These are phyloP conservation scores for Zygogramma bicolorata DNA, from an alignment of 2,888 invertebrate genomes.

Conservation along the genomic window DNA sequence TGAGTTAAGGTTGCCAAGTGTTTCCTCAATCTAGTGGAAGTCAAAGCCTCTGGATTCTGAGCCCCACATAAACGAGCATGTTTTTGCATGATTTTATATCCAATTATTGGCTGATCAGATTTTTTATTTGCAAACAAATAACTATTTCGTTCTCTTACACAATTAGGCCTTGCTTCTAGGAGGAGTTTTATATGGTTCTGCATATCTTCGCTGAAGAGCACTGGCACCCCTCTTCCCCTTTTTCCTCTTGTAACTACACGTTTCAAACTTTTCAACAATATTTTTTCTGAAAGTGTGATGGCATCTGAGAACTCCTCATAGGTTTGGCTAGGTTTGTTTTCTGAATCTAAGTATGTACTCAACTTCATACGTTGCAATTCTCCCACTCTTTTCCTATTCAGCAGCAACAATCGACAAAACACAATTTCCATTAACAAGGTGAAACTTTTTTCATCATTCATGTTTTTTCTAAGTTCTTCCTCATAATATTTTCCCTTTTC, in stretches of 20 bases:
- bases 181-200: conserved; percentile 44
- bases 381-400: conserved; percentile 51
- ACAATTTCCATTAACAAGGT: conserved; percentile 41
- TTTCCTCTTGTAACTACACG: conserved; percentile 32
- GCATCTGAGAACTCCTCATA: conserved; percentile 42
- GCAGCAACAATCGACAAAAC: conserved; percentile 47
- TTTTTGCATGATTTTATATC: conserved; percentile 49
- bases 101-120: conserved; percentile 31
- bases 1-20: conserved; percentile 48
- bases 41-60: conserved; percentile 44
- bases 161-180: conserved; percentile 22
- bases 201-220: conserved; percentile 46
- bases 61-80: conserved; percentile 43
- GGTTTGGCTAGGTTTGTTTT: not conserved
- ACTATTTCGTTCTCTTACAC: conserved; percentile 24
- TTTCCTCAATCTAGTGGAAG: conserved; percentile 45
- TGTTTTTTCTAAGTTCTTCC: conserved; percentile 17
- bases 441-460: conserved; percentile 21
- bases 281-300: conserved; percentile 13
- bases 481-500: conserved; percentile 9
- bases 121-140: conserved; percentile 37
- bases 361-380: conserved; percentile 45
- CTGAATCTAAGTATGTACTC: conserved; percentile 10
- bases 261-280: conserved; percentile 34
- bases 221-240: conserved; percentile 32